Conservation (phyloP, 2,113 vertebrate species). For the Colinus virginianus region DNA sequence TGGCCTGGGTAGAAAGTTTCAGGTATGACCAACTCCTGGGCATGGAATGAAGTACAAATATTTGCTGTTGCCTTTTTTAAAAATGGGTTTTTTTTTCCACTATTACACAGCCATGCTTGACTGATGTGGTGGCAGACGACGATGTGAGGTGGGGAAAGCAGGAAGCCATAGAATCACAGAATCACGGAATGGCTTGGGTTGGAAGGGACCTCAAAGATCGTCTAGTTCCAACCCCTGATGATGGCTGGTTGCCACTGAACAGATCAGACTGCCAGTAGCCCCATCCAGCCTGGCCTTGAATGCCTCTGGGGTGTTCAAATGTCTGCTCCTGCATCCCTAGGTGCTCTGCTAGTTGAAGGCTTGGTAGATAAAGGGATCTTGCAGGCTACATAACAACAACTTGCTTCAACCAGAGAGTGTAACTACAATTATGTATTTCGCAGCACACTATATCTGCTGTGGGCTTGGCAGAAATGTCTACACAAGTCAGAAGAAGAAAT, state of each 20-base stretch:
- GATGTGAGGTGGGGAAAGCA: neutral
- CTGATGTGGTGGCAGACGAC: neutral
- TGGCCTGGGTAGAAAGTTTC: neutral
- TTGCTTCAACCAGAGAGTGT: neutral
- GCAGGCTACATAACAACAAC: neutral
- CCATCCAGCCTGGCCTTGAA: too few species aligned
- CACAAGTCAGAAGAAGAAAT: neutral
- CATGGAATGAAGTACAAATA: neutral
- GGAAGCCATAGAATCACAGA: neutral
- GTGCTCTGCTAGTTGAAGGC: neutral
- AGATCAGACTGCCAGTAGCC: too few species aligned
- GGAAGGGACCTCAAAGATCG: too few species aligned
- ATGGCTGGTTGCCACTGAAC: too few species aligned
- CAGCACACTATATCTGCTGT: rapidly evolving
- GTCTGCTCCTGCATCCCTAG: neutral
- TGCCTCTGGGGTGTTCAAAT: too few species aligned
- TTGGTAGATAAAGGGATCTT: neutral
- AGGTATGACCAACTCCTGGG: neutral
- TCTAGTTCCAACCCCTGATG: too few species aligned
- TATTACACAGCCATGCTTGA: rapidly evolving
- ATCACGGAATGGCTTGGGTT: too few species aligned
- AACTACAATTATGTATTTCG: neutral
- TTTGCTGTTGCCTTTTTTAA: neutral
- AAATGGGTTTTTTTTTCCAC: rapidly evolving
- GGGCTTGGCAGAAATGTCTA: neutral